Conservation (phyloP, 2,797 vertebrate species). For the Acrossocheilus wenchowensis region DNA sequence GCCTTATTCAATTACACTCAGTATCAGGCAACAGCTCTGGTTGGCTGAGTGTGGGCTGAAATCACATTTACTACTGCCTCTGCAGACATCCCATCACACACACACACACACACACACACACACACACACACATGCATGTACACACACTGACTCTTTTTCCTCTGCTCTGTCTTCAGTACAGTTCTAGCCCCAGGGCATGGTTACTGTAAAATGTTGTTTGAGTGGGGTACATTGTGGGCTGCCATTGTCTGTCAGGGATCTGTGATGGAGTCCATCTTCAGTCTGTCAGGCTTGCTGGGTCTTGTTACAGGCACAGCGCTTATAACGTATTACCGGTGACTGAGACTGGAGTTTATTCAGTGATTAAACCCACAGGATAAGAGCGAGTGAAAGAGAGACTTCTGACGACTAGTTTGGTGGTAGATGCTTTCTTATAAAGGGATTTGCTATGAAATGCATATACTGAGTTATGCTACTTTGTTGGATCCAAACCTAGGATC, state of each 20-base stretch:
- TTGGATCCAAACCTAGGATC: not conserved
- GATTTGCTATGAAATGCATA: not conserved
- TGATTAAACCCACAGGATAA: conserved; percentile 40
- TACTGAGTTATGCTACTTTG: not conserved
- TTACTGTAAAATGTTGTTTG: conserved; percentile 52
- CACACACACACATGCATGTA: not conserved
- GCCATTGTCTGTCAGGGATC: conserved; percentile 49
- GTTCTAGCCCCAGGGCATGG: conserved; percentile 46
- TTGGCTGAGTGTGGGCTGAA: conserved; percentile 59
- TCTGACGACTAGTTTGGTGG: conserved; percentile 12
- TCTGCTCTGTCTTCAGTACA: conserved; percentile 27
- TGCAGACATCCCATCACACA: conserved; percentile 48
- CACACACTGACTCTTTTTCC: conserved; percentile 22
- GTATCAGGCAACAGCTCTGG: conserved; percentile 61
- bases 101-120: conserved; percentile 28
- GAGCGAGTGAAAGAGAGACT: conserved; percentile 17
- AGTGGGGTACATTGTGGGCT: conserved; percentile 39
- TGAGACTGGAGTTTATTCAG: conserved; percentile 41
- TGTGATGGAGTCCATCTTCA: conserved; percentile 60
- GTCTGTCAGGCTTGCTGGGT: conserved; percentile 49
- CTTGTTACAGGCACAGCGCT: conserved; percentile 39
- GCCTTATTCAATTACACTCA: conserved; percentile 58
- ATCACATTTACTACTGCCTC: conserved; percentile 60
- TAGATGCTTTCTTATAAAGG: not conserved
- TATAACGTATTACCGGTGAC: conserved; percentile 52